Base-by-base conservation (phyloP, 2,113 vertebrate species). In the Chaenocephalus aceratus region DNA sequence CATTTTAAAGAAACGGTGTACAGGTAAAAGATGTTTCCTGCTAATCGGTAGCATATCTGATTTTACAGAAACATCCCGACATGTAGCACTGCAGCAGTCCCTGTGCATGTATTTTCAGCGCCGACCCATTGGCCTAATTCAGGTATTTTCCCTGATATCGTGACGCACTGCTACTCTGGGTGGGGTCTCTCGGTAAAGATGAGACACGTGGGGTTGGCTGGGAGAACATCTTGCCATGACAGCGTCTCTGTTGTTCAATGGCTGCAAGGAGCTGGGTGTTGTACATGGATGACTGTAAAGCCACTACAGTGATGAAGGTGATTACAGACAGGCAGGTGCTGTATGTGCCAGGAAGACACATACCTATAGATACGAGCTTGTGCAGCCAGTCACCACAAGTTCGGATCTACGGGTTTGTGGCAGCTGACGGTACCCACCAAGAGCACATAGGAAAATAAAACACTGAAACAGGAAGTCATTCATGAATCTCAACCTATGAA, bases 391-490 rank as follows among this genome's bases (percentile, higher is more conserved):
- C 94, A 98, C 87, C 97, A 98, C 97, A 99, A 98, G 97, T 98
- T 99, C 97, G 97, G 98, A 99, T 99, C 97, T 99, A 99, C 97
- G 97, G 98, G 97, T 99, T 99, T 96, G 97, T 95, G 97, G 96
- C 97, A 95, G 94, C 96, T 93, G 96, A 96, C 97, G 83, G 88
- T 71, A 83, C 69, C 75, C 82, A 92, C 94, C 94, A 91, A 93
- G 71, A 83, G 68, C 83, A 44, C 57, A 82, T 49, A 62, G 73
- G 49, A 70, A 44, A 66, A 72, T 11, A 64, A 54, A 45, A 81
- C 46, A 54, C 53, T 68, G 48, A 76, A 66, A 65, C 21, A 45
- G 44, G 26, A 41, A 41, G 36, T 41, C 36, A 41, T 41, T 41
- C 36, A 41, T 6, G 36, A 41, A 41, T 41, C 36, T 41, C 36